Base-by-base conservation (phyloP, 2,888 invertebrate species). In the Acronicta psi region DNA sequence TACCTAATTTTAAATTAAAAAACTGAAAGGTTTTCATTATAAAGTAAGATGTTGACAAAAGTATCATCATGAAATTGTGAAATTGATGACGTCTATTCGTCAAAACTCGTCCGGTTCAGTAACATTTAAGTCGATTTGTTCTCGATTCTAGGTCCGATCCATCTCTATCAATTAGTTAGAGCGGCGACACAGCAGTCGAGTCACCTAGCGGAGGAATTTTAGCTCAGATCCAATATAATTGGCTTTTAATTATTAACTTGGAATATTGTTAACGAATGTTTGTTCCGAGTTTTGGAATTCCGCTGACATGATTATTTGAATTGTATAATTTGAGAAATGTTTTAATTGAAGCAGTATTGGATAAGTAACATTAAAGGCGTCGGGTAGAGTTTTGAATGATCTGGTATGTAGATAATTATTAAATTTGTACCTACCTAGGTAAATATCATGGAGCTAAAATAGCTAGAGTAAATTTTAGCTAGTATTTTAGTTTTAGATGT, bases 161-260 rank as follows among this genome's bases (percentile, higher is more conserved):
- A 8, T 68, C 53, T 36, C 53, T 56, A 59, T 51, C 25, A 63
- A 70, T 68, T 73, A 65, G 25, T 23, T 11, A 17, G 31, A 49
- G 38, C 54, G 36, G 41, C 38, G 59, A 67, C 58, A 46, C 51
- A 55, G 53, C 20, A 45, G 42, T n/a, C 18, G 13, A 66, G 61
- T 66, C 69, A 66, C 51, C 70, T 62, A 50, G 61, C 58, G 51
- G 18, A 70, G 67, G 73, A 75, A 82, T 81, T 77, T 68, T 63
- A 60, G 55, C 67, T 70, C 59, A 57, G 67, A 73, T 75, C 60
- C 51, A 47, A 71, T 69, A 70, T 78, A 79, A 80, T 76, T 80
- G 70, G 52, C 73, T 41, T 72, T 80, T 79, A 42, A 56, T 56
- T 50, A 50, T 50, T 38, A 70, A 65, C 58, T 47, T 17, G 29